Conservation (phyloP, 2,888 invertebrate species). For the Monochamus alternatus region DNA sequence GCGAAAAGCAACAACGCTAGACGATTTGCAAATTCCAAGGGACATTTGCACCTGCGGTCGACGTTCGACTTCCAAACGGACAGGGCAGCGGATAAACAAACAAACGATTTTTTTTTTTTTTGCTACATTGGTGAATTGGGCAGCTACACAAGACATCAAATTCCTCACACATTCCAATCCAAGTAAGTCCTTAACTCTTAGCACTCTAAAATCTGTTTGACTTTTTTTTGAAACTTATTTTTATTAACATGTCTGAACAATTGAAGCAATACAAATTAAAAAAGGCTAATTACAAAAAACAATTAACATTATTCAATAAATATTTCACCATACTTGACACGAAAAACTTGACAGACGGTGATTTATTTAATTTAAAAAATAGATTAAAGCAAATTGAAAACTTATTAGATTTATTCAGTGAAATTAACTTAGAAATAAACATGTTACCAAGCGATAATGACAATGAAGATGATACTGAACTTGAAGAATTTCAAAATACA, state of each 20-base stretch:
- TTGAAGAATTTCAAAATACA: constrained; percentile 4
- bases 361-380: constrained; percentile 1
- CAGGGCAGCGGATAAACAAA: too few species aligned
- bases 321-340: background rate
- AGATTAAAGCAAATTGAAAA: background rate
- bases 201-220: too few species aligned
- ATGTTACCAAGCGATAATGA: background rate
- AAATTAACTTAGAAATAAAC: background rate
- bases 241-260: background rate
- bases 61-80: too few species aligned
- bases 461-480: background rate
- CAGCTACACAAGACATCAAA: too few species aligned
- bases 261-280: background rate
- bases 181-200: too few species aligned
- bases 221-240: too few species aligned
- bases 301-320: constrained; percentile 13
- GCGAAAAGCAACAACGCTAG: too few species aligned
- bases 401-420: background rate
- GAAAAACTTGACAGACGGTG: background rate
- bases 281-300: constrained; percentile 14
- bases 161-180: too few species aligned
- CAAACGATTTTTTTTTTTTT: too few species aligned
- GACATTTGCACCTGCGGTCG: too few species aligned
- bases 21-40: too few species aligned
- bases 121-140: too few species aligned